phyloP scores from a whole-genome alignment of 2,888 invertebrate genomes.

The Apocheima hispidaria region DNA sequence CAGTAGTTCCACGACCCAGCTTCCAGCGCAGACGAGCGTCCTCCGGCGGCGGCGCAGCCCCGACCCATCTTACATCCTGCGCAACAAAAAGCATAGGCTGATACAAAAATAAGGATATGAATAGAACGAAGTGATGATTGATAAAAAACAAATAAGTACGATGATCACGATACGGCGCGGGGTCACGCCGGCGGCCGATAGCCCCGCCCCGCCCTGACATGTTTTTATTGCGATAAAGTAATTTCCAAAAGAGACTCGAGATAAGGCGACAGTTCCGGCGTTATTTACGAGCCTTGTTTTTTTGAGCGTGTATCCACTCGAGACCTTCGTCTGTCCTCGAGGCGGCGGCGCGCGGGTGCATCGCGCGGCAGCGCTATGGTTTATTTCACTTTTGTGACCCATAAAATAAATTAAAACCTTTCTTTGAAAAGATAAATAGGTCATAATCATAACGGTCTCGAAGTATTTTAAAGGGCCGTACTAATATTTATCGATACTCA shows the following conservation, averaged over 20 bases:
- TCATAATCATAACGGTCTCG: conserved; percentile 5
- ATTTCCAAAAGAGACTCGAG: conserved; percentile 56
- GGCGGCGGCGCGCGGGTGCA: conserved; percentile 37
- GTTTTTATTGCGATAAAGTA: conserved; percentile 63
- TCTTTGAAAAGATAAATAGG: conserved; percentile 53
- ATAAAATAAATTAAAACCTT: conserved; percentile 66
- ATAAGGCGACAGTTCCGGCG: conserved; percentile 59
- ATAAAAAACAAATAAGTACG: conserved; percentile 43
- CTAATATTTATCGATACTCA: not conserved
- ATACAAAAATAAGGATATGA: conserved; percentile 33
- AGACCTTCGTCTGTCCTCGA: conserved; percentile 72
- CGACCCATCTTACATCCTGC: too few relatives aligned
- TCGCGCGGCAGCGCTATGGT: conserved; percentile 28
- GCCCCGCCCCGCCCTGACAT: conserved; percentile 46
- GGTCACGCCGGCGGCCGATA: conserved; percentile 51
- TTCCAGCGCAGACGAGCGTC: too few relatives aligned
- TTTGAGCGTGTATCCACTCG: conserved; percentile 42
- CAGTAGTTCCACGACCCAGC: too few relatives aligned
- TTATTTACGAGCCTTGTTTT: conserved; percentile 55
- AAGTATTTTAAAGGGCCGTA: not conserved
- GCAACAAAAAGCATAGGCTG: conserved; percentile 18
- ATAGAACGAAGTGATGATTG: conserved; percentile 27
- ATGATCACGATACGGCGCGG: conserved; percentile 54
- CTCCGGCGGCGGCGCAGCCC: too few relatives aligned
- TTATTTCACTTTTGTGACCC: conserved; percentile 60